Base-by-base conservation (phyloP, 1,140 invertebrate genomes). In the Stegodyphus dumicola region DNA sequence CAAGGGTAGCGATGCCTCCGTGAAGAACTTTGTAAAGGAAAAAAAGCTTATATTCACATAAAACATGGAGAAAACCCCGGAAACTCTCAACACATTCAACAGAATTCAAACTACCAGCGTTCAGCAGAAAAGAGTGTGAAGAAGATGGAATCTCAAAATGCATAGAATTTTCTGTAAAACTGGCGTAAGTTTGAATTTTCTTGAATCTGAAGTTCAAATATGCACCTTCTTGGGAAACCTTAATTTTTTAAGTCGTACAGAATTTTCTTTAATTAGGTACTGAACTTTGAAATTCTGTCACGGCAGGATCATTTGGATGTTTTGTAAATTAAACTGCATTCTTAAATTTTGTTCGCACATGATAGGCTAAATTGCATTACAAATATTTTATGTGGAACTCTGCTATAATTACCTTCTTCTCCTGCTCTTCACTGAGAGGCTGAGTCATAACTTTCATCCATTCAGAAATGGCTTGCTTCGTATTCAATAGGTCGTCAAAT, bases 401-500 rank as follows among this genome's bases (percentile, higher is more conserved):
- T 33, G 33, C 33, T 33, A 33, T 33, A 33, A 33, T 64, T 69
- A 86, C 85, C 18, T 75, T 75, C 51, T 80, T 64, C 66, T 86
- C 85, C 13, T 80, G 70, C 1, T 86, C 77, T 49, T 48, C 53
- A 6, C 70, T 64, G 1, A 86, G 70, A 4, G 18, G 65, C 17
- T 53, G 48, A 15, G 11, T 49, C 9, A 77, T 60, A 6, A 17
- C 51, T 67, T 80, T 79, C 77, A 86, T 76, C 85, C 85, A 86
- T 5, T 79, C 53, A 67, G 53, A 10, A 9, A 86, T 69, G 11
- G 85, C 85, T 10, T 15, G 13, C 51, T 77, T 79, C 0, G 85
- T 86, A 18, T 79, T 86, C 51, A 64, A 52, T 9, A 86, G 52
- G 69, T 86, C 85, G 56, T 81, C 77, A 7, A 86, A 86, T 13